Evolutionary conservation across 2,113 vertebrate species (phyloP), one percentile per base, ranked within the genome.

Genomic region (Dolichotis patagonum): DNA sequence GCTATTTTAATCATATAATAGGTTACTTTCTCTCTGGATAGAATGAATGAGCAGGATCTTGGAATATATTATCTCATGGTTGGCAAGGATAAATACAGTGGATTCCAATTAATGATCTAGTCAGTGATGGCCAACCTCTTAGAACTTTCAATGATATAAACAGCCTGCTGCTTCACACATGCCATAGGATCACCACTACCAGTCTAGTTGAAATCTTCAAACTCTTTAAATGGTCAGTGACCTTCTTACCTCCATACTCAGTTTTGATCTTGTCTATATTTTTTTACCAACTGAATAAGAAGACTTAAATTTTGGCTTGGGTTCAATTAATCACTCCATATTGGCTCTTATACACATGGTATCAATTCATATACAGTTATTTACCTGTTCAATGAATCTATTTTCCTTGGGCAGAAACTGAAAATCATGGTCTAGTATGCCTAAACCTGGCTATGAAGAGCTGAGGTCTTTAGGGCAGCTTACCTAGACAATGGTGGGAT

Each of bases 401-500:
- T 92, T 94, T 95, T 85, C 17, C 26, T 22, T 81, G 85, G 17
- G 52, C 49, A 92, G 58, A 91, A 58, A 67, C 26, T 78, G 63
- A 84, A 88, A 88, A 60, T 62, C 46, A 90, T 52, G 30, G 52
- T 62, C n/a, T 60, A 86, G 69, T 92, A 71, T 38, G 24, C 35
- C 0, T 54, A 88, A 89, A 92, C 90, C 69, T 38, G 83, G 28
- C 38, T 60, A 80, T 60, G 28, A 94, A 19, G n/a, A 88, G 54
- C 26, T 30, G 7, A 94, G 7, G 28, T 56, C 77, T 43, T 28
- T 78, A 30, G 84, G 58, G 69, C 22, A 82, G 46, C 97, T 97
- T 96, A 98, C 98, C 98, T 98, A 94, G 88, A 96, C 88, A 96
- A 97, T n/a, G 12, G 88, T 71, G 97, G 97, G 52, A 97, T 95